Evolutionary conservation across 2,113 vertebrate species (phyloP).

Genomic region (Nothobranchius furzeri): DNA sequence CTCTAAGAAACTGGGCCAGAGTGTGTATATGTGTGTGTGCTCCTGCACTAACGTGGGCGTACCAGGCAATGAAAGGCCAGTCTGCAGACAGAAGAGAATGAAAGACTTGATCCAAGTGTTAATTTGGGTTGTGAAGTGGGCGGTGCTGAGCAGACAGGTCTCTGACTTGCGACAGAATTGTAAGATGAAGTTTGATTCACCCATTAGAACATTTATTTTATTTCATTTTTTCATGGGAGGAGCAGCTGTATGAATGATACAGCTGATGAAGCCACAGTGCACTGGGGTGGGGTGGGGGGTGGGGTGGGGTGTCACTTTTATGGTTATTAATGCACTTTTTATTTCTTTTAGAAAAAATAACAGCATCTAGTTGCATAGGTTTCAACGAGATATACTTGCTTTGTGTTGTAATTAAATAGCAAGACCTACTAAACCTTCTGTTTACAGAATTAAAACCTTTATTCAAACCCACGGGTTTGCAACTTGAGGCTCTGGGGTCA

Average conservation of each 20-base stretch:
- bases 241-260: background rate
- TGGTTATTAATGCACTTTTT: too few relatives aligned
- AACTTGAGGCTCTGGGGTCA: too few relatives aligned
- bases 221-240: background rate
- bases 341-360: too few relatives aligned
- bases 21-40: constrained; percentile 2
- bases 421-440: too few relatives aligned
- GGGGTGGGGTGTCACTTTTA: too few relatives aligned
- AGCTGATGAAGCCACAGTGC: too few relatives aligned
- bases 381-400: too few relatives aligned
- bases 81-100: constrained; percentile 27
- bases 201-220: constrained; percentile 1
- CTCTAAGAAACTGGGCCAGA: constrained; percentile 1
- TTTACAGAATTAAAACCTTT: too few relatives aligned
- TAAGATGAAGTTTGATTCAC: constrained; percentile 37
- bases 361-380: too few relatives aligned
- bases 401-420: too few relatives aligned
- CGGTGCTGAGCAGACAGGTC: constrained; percentile 41
- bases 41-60: constrained; percentile 13
- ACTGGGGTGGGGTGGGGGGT: too few relatives aligned
- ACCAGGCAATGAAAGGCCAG: constrained; percentile 31
- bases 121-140: constrained; percentile 42
- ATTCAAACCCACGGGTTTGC: too few relatives aligned
- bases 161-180: constrained; percentile 14
- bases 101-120: constrained; percentile 22